phyloP scores from a whole-genome alignment of 2,888 invertebrate genomes.

The Eupithecia dodoneata region DNA sequence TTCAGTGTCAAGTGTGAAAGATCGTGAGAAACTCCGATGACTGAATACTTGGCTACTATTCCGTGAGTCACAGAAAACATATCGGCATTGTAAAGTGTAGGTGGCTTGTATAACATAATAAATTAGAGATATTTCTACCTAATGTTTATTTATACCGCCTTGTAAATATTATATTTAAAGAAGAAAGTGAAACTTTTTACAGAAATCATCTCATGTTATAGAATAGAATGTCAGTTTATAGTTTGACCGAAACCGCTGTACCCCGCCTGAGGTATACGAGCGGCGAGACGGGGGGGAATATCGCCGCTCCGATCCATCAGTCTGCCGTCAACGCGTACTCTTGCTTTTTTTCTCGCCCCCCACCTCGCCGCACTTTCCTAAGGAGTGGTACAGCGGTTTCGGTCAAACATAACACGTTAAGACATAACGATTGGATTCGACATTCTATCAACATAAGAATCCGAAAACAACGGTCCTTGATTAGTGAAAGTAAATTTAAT shows the following conservation, averaged over 20 bases:
- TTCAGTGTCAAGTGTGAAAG: constrained; percentile 57
- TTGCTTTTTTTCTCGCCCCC: no score
- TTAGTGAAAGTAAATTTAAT: constrained; percentile 44
- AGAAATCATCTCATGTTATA: background rate
- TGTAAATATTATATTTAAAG: constrained; percentile 37
- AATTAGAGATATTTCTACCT: constrained; percentile 43
- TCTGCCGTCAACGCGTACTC: no score
- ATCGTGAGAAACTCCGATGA: constrained; percentile 49
- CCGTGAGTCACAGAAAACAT: constrained; percentile 3
- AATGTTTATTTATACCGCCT: constrained; percentile 46
- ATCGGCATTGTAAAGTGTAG: constrained; percentile 38
- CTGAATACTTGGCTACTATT: constrained; percentile 5
- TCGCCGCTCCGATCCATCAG: no score
- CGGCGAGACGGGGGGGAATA: no score
- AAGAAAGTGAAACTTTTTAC: constrained; percentile 51
- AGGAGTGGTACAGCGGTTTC: no score
- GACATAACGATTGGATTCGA: constrained; percentile 8
- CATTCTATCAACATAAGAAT: constrained; percentile 36
- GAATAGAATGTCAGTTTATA: constrained; percentile 28
- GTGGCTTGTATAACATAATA: constrained; percentile 47
- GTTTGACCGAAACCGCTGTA: no score
- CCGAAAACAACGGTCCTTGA: constrained; percentile 45
- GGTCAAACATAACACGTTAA: constrained; percentile 14
- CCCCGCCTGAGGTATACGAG: no score
- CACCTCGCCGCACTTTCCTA: no score